Conservation (phyloP, 2,113 vertebrate genomes). For the Lanius collurio region DNA sequence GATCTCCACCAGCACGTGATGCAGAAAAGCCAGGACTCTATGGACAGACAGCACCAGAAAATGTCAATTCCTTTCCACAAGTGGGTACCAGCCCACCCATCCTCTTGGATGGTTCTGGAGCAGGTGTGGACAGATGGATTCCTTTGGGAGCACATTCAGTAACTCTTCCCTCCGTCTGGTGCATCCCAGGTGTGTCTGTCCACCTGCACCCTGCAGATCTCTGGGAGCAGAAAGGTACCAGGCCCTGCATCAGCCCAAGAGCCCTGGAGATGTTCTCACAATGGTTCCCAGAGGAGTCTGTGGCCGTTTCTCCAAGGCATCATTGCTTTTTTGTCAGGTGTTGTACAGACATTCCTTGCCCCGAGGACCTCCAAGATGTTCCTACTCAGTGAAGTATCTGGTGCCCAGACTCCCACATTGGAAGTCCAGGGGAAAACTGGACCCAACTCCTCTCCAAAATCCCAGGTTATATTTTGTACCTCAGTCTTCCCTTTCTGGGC, state of each 20-base stretch:
- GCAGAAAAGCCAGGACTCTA: neutral
- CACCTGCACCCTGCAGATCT: neutral
- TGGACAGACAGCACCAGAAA: neutral
- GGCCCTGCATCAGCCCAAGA: neutral
- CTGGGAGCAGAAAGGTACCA: neutral
- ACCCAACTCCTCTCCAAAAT: neutral
- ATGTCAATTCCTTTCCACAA: neutral
- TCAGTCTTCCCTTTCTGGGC: neutral
- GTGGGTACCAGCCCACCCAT: neutral
- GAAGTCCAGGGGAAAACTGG: neutral
- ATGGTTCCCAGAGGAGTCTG: neutral
- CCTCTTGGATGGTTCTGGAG: neutral
- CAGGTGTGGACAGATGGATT: neutral
- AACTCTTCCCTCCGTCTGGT: rapidly evolving
- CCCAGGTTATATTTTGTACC: neutral
- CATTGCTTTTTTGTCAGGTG: neutral
- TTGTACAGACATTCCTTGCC: neutral
- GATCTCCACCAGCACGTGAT: neutral
- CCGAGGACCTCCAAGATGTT: neutral
- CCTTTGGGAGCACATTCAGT: neutral
- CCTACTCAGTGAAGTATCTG: neutral
- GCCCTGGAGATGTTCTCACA: neutral
- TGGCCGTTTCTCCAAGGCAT: neutral
- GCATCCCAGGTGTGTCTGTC: neutral
- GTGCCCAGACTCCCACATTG: neutral